phyloP scores from a whole-genome alignment of 2,888 invertebrate species.

The Pristionchus entomophagus region DNA sequence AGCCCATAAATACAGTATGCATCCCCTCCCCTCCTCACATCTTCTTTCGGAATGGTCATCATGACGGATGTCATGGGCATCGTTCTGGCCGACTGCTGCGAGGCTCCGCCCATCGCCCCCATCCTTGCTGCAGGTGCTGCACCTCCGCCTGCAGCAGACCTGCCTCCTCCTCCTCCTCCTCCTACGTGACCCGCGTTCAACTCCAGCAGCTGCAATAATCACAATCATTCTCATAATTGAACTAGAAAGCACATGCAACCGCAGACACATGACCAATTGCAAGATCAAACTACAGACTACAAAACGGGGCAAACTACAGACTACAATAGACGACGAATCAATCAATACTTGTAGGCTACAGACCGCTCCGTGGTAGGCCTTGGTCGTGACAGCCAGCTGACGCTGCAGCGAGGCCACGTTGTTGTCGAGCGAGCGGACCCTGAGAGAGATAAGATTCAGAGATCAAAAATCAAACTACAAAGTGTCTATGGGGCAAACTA shows the following conservation, averaged over 20 bases:
- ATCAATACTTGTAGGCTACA: neutral
- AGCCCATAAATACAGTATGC: no score
- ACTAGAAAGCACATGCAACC: neutral
- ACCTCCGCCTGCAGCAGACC: neutral
- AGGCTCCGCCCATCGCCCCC: neutral
- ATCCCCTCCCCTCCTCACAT: neutral
- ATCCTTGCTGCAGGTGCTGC: neutral
- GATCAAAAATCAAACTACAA: neutral
- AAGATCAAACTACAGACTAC: neutral
- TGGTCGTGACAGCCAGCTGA: conserved; percentile 38
- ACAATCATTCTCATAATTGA: neutral
- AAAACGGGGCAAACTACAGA: no score
- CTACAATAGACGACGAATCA: neutral
- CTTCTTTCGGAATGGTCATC: neutral
- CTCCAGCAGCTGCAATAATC: conserved; percentile 14
- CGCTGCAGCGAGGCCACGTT: conserved; percentile 29
- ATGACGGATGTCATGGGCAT: neutral
- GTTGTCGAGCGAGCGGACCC: conserved; percentile 36
- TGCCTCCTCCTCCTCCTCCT: neutral
- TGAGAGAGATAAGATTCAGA: neutral
- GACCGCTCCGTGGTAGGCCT: conserved; percentile 39
- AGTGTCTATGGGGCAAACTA: neutral
- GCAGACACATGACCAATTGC: neutral
- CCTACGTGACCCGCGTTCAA: conserved; percentile 5
- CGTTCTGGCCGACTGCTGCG: neutral